These are phyloP conservation scores for Zaprionus capensis DNA, from an alignment of 1,140 invertebrate species.

Conservation along the genomic window DNA sequence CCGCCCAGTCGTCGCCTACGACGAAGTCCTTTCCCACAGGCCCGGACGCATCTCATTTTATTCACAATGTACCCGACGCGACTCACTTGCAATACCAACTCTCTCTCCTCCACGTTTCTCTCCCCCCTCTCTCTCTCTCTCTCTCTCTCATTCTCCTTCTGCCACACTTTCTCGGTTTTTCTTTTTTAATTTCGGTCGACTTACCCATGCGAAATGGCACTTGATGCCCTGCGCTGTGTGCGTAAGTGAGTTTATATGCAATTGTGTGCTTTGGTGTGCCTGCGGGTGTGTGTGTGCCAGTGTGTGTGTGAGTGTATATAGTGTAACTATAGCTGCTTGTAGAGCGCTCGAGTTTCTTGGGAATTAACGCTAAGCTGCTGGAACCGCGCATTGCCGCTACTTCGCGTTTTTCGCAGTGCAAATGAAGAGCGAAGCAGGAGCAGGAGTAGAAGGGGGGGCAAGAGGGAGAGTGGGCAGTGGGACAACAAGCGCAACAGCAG, in stretches of 20 bases:
- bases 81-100: slow-evolving; percentile 63
- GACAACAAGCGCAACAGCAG: slow-evolving; percentile 1
- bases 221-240: slow-evolving; percentile 65
- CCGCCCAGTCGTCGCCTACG: slow-evolving; percentile 1
- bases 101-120: background rate
- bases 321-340: slow-evolving; percentile 32
- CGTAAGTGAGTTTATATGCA: slow-evolving; percentile 11
- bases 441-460: background rate
- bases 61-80: slow-evolving; percentile 32
- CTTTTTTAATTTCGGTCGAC: slow-evolving; percentile 71
- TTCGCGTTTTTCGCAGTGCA: slow-evolving; percentile 37
- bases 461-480: background rate
- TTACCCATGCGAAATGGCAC: slow-evolving; percentile 78
- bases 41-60: slow-evolving; percentile 52
- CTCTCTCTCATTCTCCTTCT: slow-evolving; percentile 6
- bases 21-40: slow-evolving; percentile 18
- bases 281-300: slow-evolving; percentile 22
- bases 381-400: slow-evolving; percentile 27
- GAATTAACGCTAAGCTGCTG: slow-evolving; percentile 76
- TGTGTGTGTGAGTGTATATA: slow-evolving; percentile 28
- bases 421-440: slow-evolving; percentile 30
- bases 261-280: slow-evolving; percentile 18
- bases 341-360: slow-evolving; percentile 63
- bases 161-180: background rate
- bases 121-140: slow-evolving; percentile 4